Evolutionary conservation across 2,888 invertebrate genomes (phyloP).

Genomic region (Temnothorax ravouxi): DNA sequence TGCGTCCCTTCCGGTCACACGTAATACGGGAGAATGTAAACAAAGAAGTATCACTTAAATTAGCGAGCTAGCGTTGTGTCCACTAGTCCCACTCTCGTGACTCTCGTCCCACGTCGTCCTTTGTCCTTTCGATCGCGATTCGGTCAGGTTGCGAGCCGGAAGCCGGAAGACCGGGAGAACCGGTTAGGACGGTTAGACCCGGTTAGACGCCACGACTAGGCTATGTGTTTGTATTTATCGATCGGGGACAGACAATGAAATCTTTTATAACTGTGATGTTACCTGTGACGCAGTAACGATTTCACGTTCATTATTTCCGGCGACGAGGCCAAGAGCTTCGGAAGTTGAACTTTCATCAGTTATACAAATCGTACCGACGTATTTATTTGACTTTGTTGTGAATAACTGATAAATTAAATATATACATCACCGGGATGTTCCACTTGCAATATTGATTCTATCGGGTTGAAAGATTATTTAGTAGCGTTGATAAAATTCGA

Average conservation of each 20-base stretch:
- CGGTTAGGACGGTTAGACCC: not conserved
- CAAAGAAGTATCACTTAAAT: not conserved
- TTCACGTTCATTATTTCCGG: not conserved
- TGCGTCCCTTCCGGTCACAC: not conserved
- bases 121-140: not conserved
- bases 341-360: not conserved
- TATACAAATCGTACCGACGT: not conserved
- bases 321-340: not conserved
- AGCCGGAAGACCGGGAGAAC: not conserved
- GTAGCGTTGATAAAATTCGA: not conserved
- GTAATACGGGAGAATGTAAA: not conserved
- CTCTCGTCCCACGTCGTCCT: too few relatives aligned
- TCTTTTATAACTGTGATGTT: not conserved
- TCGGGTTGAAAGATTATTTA: not conserved
- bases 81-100: too few relatives aligned
- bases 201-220: slow-evolving; percentile 12
- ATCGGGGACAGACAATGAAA: not conserved
- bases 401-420: not conserved
- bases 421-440: not conserved
- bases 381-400: not conserved
- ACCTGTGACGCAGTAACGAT: not conserved
- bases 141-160: not conserved
- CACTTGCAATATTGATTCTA: slow-evolving; percentile 1
- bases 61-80: too few relatives aligned
- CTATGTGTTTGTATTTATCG: slow-evolving; percentile 6